Evolutionary conservation across 2,888 invertebrate genomes (phyloP).

Genomic region (Sussaba pulchella): DNA sequence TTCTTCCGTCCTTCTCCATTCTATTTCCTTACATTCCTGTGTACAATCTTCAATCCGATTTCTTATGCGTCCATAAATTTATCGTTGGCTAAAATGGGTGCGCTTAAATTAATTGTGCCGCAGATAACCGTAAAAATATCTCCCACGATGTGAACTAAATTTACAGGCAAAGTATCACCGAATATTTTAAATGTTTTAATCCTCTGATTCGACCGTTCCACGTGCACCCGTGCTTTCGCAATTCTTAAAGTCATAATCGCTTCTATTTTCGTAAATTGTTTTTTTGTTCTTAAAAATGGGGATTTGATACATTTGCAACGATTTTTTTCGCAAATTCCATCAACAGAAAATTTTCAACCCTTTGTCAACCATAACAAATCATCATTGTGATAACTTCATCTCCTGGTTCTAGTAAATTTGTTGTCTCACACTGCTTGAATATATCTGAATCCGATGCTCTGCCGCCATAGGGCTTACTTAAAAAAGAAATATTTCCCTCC

Average conservation of each 20-base stretch:
- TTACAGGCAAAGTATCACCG: slow-evolving; percentile 53
- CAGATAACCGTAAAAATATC: slow-evolving; percentile 65
- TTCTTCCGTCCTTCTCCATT: slow-evolving; percentile 23
- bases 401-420: slow-evolving; percentile 44
- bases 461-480: slow-evolving; percentile 31
- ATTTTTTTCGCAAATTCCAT: slow-evolving; percentile 47
- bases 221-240: slow-evolving; percentile 64
- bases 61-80: slow-evolving; percentile 55
- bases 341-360: slow-evolving; percentile 46
- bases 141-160: slow-evolving; percentile 49
- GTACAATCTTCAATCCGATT: slow-evolving; percentile 26
- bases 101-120: slow-evolving; percentile 61
- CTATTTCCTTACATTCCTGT: slow-evolving; percentile 15
- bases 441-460: slow-evolving; percentile 43
- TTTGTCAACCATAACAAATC: no score
- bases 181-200: slow-evolving; percentile 65
- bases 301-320: not conserved
- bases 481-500: slow-evolving; percentile 10
- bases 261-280: slow-evolving; percentile 60
- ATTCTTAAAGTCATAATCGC: slow-evolving; percentile 48
- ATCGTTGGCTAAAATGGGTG: slow-evolving; percentile 53
- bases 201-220: slow-evolving; percentile 67
- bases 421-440: slow-evolving; percentile 57
- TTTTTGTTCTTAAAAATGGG: slow-evolving; percentile 44
- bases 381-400: slow-evolving; percentile 69